Percentiles rank a stretch among this genome's conserved stretches.
Conservation (phyloP, 2,888 invertebrate species). For the Tricholauxania praeusta region DNA sequence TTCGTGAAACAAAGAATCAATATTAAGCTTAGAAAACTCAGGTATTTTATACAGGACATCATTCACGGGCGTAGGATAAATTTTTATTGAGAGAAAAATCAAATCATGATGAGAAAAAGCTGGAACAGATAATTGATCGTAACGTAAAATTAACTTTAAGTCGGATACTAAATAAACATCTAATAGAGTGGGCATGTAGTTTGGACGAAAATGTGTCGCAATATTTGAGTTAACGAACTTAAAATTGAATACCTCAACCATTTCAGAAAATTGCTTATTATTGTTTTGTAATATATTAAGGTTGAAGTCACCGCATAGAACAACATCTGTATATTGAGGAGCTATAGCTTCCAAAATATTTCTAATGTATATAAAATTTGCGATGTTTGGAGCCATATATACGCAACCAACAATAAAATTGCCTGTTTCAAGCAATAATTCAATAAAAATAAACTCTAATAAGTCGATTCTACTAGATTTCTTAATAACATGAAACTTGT, state of each 20-base stretch:
- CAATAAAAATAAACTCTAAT: background rate
- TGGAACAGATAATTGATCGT: constrained; percentile 1
- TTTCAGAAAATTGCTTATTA: background rate
- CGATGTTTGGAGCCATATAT: constrained; percentile 3
- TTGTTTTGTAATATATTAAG: background rate
- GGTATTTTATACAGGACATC: too few species aligned
- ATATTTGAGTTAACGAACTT: background rate
- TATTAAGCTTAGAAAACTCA: background rate
- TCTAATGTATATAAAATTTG: background rate
- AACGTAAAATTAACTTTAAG: background rate
- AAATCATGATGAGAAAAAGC: background rate
- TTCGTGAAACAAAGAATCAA: background rate
- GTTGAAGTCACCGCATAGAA: background rate
- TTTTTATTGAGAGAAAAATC: background rate
- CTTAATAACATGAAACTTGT: background rate
- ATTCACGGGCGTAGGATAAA: background rate
- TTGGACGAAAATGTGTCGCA: background rate
- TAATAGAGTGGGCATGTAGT: constrained; percentile 7
- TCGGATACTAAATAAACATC: constrained; percentile 12
- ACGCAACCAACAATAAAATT: background rate
- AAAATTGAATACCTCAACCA: background rate
- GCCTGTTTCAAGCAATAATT: background rate
- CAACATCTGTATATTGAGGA: background rate
- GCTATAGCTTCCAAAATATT: constrained; percentile 1
- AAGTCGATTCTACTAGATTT: background rate